Evolutionary conservation across 92 coral and sea anemone genomes (phyloP).

Genomic region (Palythoa grandis): DNA sequence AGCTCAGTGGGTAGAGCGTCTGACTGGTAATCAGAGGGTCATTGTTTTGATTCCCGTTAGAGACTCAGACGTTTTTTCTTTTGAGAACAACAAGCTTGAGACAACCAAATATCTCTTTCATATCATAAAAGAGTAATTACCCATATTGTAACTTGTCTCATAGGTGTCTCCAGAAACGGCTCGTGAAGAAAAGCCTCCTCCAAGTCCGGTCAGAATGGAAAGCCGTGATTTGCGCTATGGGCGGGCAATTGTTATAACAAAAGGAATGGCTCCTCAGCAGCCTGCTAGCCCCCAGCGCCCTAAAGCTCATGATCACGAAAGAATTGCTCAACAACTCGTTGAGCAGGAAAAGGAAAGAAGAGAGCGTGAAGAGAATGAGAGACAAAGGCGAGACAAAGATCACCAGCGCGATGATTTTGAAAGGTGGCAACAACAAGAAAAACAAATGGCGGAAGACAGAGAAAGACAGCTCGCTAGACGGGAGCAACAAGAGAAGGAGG

Average conservation of each 20-base stretch:
- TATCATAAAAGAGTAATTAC: background rate
- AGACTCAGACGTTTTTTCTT: too few relatives aligned
- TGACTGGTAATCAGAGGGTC: too few relatives aligned
- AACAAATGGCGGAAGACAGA: constrained; percentile 24
- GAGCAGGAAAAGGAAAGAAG: constrained; percentile 56
- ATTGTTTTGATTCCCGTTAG: too few relatives aligned
- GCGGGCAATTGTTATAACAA: constrained; percentile 73
- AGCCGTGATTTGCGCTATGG: constrained; percentile 75
- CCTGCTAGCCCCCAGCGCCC: constrained; percentile 40
- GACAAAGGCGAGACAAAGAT: constrained; percentile 19
- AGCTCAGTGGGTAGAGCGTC: too few relatives aligned
- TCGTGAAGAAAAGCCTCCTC: constrained; percentile 62
- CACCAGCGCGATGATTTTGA: constrained; percentile 46
- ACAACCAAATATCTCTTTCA: too few relatives aligned
- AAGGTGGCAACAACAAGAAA: constrained; percentile 79
- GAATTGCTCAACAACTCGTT: constrained; percentile 48
- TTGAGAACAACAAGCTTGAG: too few relatives aligned
- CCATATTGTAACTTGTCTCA: background rate
- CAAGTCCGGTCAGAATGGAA: constrained; percentile 80
- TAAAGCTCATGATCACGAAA: constrained; percentile 58
- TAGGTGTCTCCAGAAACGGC: constrained; percentile 56
- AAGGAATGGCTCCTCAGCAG: constrained; percentile 42
- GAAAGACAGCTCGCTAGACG: constrained; percentile 61
- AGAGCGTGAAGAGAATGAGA: constrained; percentile 54
- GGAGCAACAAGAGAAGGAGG: constrained; percentile 51